Evolutionary conservation across 2,113 vertebrate genomes (phyloP).

Genomic region (Mugil cephalus): DNA sequence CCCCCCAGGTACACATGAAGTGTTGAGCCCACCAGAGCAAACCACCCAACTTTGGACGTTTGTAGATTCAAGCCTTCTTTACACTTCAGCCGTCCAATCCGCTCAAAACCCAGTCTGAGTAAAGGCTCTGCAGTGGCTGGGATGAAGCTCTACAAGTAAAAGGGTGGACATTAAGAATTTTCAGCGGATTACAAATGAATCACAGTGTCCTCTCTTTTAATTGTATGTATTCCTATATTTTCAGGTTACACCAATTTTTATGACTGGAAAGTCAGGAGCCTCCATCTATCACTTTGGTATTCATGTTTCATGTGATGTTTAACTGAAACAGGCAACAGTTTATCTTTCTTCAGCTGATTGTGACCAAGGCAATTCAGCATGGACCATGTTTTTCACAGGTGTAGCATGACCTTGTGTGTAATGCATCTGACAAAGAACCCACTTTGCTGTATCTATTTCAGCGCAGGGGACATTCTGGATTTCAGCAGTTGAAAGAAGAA

Average conservation of each 20-base stretch:
- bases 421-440: not conserved
- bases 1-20: slow-evolving; percentile 85
- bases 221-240: no score
- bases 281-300: not conserved
- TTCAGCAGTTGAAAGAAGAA: slow-evolving; percentile 1
- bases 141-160: slow-evolving; percentile 84
- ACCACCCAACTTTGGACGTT: slow-evolving; percentile 90
- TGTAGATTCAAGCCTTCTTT: slow-evolving; percentile 94
- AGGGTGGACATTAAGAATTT: not conserved
- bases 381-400: not conserved
- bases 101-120: slow-evolving; percentile 87
- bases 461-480: not conserved
- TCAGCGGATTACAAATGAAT: slow-evolving; percentile 1
- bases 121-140: slow-evolving; percentile 87
- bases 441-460: not conserved
- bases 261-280: slow-evolving; percentile 11
- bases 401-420: not conserved
- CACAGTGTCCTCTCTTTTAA: not conserved
- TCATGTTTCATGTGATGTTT: not conserved
- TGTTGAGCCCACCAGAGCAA: slow-evolving; percentile 86
- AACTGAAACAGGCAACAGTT: not conserved
- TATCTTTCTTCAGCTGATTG: no score
- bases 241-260: no score
- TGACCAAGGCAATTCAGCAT: no score
- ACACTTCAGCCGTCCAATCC: slow-evolving; percentile 90